Conservation (phyloP, 2,113 vertebrate species). For the Crotalus horridus region DNA sequence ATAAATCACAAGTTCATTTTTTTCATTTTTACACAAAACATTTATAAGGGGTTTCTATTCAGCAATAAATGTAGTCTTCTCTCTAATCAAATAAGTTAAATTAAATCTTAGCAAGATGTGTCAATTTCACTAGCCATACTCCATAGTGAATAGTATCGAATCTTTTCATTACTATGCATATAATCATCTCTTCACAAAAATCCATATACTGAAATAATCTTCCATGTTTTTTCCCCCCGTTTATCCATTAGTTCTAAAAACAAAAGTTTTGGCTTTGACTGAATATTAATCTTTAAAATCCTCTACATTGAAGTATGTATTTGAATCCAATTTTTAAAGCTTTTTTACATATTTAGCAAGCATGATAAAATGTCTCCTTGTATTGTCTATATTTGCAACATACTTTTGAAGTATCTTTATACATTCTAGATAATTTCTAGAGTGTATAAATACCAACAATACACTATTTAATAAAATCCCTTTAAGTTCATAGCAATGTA, state of each 20-base stretch:
- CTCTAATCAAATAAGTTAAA: too few species aligned
- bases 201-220: not conserved
- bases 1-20: not conserved
- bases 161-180: not conserved
- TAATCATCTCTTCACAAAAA: not conserved
- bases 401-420: not conserved
- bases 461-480: not conserved
- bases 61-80: not conserved
- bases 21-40: not conserved
- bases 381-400: not conserved
- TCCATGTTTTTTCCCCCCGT: not conserved
- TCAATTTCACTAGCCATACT: too few species aligned
- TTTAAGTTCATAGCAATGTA: not conserved
- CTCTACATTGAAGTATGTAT: not conserved
- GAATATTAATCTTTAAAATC: not conserved
- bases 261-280: not conserved
- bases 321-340: not conserved
- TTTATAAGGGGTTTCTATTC: not conserved
- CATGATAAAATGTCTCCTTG: not conserved
- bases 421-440: not conserved
- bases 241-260: not conserved
- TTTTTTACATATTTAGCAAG: not conserved
- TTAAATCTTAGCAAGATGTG: too few species aligned
- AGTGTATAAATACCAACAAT: not conserved
- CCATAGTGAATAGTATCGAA: too few species aligned